phyloP scores from a whole-genome alignment of 2,797 vertebrate species.

The Sebastes vulpes region DNA sequence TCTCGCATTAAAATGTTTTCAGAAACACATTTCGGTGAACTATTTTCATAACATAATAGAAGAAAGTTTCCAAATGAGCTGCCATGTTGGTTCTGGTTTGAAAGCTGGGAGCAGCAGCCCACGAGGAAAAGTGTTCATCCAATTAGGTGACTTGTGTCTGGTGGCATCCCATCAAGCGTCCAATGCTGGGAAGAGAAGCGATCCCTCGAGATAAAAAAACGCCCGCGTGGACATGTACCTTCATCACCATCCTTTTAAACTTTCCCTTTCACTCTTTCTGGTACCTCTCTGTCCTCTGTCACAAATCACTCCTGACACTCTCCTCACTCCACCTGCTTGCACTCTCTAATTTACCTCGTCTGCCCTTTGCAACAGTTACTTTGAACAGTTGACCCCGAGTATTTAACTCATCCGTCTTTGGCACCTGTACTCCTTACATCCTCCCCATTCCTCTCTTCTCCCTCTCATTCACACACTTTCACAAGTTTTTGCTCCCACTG shows the following conservation, averaged over 20 bases:
- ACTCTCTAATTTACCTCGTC: background rate
- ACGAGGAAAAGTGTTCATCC: no score
- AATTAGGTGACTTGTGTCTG: no score
- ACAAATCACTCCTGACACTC: background rate
- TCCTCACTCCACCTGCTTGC: background rate
- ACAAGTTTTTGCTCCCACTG: background rate
- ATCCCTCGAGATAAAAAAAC: no score
- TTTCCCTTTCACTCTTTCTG: background rate
- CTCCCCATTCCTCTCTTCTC: background rate
- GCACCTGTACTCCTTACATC: background rate
- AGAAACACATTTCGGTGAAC: no score
- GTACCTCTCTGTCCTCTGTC: background rate
- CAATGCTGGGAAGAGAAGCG: no score
- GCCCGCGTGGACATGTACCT: no score
- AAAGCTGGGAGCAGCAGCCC: no score
- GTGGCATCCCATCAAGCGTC: no score
- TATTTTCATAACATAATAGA: no score
- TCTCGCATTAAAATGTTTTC: no score
- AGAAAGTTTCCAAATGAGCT: no score
- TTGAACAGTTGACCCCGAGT: background rate
- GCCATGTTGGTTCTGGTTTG: no score
- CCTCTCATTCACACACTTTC: background rate
- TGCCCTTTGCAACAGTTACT: background rate
- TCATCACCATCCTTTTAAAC: background rate
- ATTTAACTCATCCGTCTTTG: background rate